A percentile compares a stretch with the other conserved stretches of the same genome.
These are phyloP conservation scores for Stenopsyche tienmushanensis DNA, from an alignment of 1,140 invertebrate genomes.

Conservation along the genomic window DNA sequence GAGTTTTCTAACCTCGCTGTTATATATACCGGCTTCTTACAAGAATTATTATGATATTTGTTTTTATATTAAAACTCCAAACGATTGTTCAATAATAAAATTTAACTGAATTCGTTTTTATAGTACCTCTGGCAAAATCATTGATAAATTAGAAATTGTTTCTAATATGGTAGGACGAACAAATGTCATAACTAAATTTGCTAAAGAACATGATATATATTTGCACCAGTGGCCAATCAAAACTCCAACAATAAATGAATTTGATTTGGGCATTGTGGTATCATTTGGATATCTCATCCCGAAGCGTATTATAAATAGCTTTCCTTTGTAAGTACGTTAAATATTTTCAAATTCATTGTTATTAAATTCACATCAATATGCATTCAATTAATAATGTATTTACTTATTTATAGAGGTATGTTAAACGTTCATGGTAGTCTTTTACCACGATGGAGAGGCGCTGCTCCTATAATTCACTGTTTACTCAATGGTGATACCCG, in stretches of 20 bases:
- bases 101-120: too few species aligned
- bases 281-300: conserved; percentile 75
- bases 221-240: conserved; percentile 61
- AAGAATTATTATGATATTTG: too few species aligned
- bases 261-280: conserved; percentile 68
- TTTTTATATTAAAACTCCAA: too few species aligned
- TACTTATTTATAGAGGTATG: conserved; percentile 70
- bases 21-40: not conserved
- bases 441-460: conserved; percentile 89
- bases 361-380: not conserved
- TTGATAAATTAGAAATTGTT: conserved; percentile 61
- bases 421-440: conserved; percentile 91
- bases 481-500: conserved; percentile 71
- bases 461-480: conserved; percentile 83
- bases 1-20: conserved; percentile 43
- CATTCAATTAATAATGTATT: conserved; percentile 25
- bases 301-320: conserved; percentile 60
- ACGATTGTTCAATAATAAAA: too few species aligned
- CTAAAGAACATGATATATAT: conserved; percentile 52
- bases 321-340: conserved; percentile 60
- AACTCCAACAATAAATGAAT: conserved; percentile 45
- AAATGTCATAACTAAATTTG: conserved; percentile 59
- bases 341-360: conserved; percentile 16
- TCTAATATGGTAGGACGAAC: conserved; percentile 55
- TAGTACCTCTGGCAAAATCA: conserved; percentile 46